Percentiles rank a stretch among this genome's conserved stretches.
These are phyloP conservation scores for Carassius auratus DNA, from an alignment of 2,113 vertebrate species.

Conservation along the genomic window DNA sequence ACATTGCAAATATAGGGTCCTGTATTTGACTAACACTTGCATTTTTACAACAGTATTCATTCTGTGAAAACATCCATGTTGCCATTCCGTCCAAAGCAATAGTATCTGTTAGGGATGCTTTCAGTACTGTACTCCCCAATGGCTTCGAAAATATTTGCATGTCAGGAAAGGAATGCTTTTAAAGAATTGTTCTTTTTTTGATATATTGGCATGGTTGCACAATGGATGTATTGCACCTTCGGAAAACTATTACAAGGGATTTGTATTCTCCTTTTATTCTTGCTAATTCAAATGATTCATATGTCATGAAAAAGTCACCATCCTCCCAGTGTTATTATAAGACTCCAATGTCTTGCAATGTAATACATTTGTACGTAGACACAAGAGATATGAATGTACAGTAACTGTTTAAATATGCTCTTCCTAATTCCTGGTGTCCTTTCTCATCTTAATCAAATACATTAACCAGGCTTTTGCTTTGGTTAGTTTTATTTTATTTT, in stretches of 20 bases:
- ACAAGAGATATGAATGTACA: constrained; percentile 17
- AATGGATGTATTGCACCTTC: background rate
- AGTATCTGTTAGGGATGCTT: constrained; percentile 7
- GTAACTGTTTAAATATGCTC: background rate
- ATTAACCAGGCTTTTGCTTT: constrained; percentile 15
- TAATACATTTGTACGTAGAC: background rate
- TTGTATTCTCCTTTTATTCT: background rate
- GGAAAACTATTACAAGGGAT: background rate
- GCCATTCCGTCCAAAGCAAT: background rate
- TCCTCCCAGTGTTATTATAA: constrained; percentile 1
- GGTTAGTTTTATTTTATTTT: too few relatives aligned
- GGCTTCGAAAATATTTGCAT: constrained; percentile 40
- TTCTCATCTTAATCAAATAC: background rate
- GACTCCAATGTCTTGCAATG: background rate
- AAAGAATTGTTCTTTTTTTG: background rate
- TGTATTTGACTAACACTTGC: background rate
- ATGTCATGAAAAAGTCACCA: background rate
- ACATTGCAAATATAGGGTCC: background rate
- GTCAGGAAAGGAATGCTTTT: constrained; percentile 21
- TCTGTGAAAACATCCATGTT: background rate
- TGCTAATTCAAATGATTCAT: background rate
- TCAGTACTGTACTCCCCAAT: constrained; percentile 22
- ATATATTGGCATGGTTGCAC: background rate
- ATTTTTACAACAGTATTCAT: constrained; percentile 22
- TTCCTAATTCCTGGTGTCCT: background rate